Evolutionary conservation across 2,888 invertebrate genomes (phyloP).

Genomic region (Chymomyza caudatula): DNA sequence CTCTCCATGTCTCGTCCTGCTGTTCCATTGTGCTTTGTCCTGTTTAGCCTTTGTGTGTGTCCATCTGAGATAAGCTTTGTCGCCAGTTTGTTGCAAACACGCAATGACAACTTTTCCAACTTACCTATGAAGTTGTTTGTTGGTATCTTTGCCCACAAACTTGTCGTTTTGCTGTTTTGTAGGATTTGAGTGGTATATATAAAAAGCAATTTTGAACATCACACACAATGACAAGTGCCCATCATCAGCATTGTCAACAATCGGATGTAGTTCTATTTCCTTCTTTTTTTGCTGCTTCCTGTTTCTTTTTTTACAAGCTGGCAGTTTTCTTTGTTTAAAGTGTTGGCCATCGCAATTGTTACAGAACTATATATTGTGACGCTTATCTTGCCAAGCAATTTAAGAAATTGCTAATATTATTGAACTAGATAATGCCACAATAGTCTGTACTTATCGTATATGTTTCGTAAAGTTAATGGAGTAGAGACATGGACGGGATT

Average conservation of each 20-base stretch:
- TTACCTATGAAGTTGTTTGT: constrained; percentile 45
- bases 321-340: constrained; percentile 60
- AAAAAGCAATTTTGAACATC: constrained; percentile 48
- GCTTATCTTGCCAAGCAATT: constrained; percentile 64
- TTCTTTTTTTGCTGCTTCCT: constrained; percentile 6
- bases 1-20: background rate
- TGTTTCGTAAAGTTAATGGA: background rate
- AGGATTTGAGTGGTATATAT: constrained; percentile 14
- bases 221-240: constrained; percentile 54
- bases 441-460: background rate
- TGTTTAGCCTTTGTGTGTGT: constrained; percentile 56
- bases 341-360: constrained; percentile 58
- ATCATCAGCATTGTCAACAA: constrained; percentile 18
- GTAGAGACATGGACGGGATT: too few relatives aligned
- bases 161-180: background rate
- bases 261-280: constrained; percentile 8
- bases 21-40: constrained; percentile 13
- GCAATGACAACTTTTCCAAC: constrained; percentile 60
- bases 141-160: background rate
- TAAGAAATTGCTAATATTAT: constrained; percentile 62
- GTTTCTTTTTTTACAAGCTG: constrained; percentile 23
- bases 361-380: constrained; percentile 34
- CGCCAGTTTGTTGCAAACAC: constrained; percentile 68
- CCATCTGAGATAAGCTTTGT: constrained; percentile 68
- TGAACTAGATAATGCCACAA: constrained; percentile 36